Evolutionary conservation across 92 coral and sea anemone species (phyloP).

Genomic region (Epizoanthus rinbou): DNA sequence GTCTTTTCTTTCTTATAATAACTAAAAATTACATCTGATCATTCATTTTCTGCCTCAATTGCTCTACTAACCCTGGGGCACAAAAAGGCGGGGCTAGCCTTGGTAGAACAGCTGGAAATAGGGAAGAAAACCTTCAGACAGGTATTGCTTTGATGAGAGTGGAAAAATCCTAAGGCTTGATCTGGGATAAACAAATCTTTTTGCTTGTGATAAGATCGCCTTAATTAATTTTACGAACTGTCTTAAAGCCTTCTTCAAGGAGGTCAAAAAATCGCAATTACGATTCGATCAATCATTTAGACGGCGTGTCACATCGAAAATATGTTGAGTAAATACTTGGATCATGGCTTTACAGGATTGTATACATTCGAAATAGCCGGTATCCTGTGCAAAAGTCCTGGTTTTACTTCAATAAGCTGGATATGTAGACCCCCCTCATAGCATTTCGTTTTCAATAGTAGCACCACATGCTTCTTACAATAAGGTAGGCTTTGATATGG

Average conservation of each 20-base stretch:
- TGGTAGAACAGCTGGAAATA: slow-evolving; percentile 8
- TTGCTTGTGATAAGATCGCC: slow-evolving; percentile 45
- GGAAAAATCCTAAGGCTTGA: slow-evolving; percentile 3
- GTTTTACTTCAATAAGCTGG: slow-evolving; percentile 13
- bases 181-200: slow-evolving; percentile 43
- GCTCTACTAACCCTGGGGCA: slow-evolving; percentile 24
- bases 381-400: slow-evolving; percentile 33
- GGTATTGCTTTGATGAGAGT: slow-evolving; percentile 7
- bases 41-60: not conserved
- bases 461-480: slow-evolving; percentile 21
- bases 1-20: slow-evolving; percentile 34
- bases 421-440: slow-evolving; percentile 31
- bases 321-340: slow-evolving; percentile 72
- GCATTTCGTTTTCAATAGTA: slow-evolving; percentile 1
- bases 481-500: not conserved
- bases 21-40: slow-evolving; percentile 14
- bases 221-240: slow-evolving; percentile 63
- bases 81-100: not conserved
- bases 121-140: not conserved
- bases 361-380: slow-evolving; percentile 60
- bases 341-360: slow-evolving; percentile 61
- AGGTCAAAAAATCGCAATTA: slow-evolving; percentile 78
- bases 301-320: slow-evolving; percentile 62
- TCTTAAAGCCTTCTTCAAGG: slow-evolving; percentile 73
- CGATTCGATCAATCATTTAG: slow-evolving; percentile 79